Evolutionary conservation across 2,797 vertebrate genomes (phyloP), one percentile per base, ranked within the genome.

Genomic region (Hozukius guyotensis): DNA sequence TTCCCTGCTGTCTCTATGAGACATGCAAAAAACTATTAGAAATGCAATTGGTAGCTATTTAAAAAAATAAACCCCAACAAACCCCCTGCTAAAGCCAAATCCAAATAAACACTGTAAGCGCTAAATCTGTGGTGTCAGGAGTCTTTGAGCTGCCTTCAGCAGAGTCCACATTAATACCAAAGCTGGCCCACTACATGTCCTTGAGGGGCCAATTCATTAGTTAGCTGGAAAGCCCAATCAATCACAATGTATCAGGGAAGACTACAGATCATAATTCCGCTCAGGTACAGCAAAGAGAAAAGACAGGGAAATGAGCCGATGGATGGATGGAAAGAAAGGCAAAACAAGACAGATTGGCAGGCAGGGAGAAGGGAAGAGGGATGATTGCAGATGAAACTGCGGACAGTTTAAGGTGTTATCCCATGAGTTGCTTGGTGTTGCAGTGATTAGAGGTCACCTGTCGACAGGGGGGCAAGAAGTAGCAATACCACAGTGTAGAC

Each of bases 131-230:
- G 84, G 85, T 87, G 87, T 92, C 86, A 91, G 90, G 90, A 86
- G 85, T 84, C 88, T 86, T 83, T 86, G 87, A 90, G 87, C 89
- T 77, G 87, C 87, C 83, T 91, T 85, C 84, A 89, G 89, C 90
- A 85, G 60, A 89, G 87, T 81, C 79, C 85, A 89, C 86, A 83
- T 93, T 91, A 87, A 83, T 80, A 88, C 81, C 78, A 75, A 72
- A 80, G 89, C 85, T 89, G 89, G 80, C 78, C 82, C 1, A 56
- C 82, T 84, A 31, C 83, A 42, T 70, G 93, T 92, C 93, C 93
- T 93, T 94, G 85, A 90, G 91, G 90, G 89, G 80, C 88, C 91
- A 91, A 92, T 94, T 94, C 93, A 94, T 94, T 93, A 93, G 90
- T 91, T 90, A 87, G 90, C 85, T 77, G 81, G 83, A 89, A 91